phyloP scores from a whole-genome alignment of 1,140 invertebrate genomes.

The Drosophila nigromelanica region DNA sequence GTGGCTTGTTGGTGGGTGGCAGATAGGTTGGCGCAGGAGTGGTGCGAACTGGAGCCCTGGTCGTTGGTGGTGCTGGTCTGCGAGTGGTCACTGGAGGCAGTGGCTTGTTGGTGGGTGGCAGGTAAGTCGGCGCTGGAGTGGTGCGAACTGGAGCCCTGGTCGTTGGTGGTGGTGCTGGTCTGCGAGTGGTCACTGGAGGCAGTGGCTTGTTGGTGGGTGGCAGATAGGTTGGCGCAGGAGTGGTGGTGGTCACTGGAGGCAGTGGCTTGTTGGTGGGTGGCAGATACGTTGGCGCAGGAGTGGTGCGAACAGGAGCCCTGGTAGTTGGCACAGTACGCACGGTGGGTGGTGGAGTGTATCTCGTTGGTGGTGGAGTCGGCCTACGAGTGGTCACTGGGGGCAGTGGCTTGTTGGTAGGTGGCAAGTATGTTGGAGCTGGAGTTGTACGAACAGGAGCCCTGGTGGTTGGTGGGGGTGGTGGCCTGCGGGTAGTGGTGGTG shows the following conservation, averaged over 20 bases:
- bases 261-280: slow-evolving; percentile 50
- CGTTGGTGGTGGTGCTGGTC: slow-evolving; percentile 29
- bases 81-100: slow-evolving; percentile 37
- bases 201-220: slow-evolving; percentile 50
- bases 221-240: slow-evolving; percentile 53
- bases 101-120: slow-evolving; percentile 52
- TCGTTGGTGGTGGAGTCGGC: slow-evolving; percentile 20
- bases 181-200: slow-evolving; percentile 36
- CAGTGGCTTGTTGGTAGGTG: slow-evolving; percentile 45
- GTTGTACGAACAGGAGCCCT: slow-evolving; percentile 28
- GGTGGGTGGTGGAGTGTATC: slow-evolving; percentile 32
- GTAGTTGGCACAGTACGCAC: slow-evolving; percentile 40
- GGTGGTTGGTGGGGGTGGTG: slow-evolving; percentile 40
- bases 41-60: slow-evolving; percentile 27
- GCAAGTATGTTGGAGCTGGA: slow-evolving; percentile 61
- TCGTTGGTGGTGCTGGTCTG: slow-evolving; percentile 27
- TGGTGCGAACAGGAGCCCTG: slow-evolving; percentile 29
- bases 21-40: slow-evolving; percentile 54
- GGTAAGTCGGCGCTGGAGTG: slow-evolving; percentile 51
- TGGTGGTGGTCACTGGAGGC: slow-evolving; percentile 44
- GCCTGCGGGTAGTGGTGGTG: slow-evolving; percentile 19
- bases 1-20: slow-evolving; percentile 50
- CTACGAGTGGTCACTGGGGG: slow-evolving; percentile 38
- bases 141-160: slow-evolving; percentile 28
- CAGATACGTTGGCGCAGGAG: slow-evolving; percentile 53